Evolutionary conservation across 2,113 vertebrate species (phyloP).

Genomic region (Piprites chloris): DNA sequence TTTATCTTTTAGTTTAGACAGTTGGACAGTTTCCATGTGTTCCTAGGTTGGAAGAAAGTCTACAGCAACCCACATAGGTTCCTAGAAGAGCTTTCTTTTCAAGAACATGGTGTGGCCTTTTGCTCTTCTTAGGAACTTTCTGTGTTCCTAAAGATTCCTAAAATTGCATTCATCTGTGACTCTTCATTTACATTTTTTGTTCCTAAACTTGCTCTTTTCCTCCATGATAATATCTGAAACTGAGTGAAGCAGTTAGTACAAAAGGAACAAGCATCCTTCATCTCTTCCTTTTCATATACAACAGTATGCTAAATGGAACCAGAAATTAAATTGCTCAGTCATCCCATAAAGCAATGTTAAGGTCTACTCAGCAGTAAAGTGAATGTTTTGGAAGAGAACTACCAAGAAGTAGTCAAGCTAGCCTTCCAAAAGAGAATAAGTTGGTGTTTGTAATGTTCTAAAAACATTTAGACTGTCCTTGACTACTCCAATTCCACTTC

Average conservation of each 20-base stretch:
- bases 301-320: not conserved
- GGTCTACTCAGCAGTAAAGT: not conserved
- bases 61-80: not conserved
- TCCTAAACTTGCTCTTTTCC: not conserved
- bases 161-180: not conserved
- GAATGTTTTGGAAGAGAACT: not conserved
- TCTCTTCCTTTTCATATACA: not conserved
- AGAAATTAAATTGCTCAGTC: not conserved
- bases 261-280: not conserved
- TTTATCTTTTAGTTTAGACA: not conserved
- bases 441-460: not conserved
- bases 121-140: not conserved
- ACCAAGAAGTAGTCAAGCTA: not conserved
- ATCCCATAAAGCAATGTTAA: not conserved
- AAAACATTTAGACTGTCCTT: not conserved
- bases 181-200: not conserved
- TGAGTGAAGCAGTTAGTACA: not conserved
- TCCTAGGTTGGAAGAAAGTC: not conserved
- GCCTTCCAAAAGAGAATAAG: not conserved
- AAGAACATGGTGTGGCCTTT: not conserved
- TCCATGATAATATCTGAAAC: not conserved
- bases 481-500: not conserved
- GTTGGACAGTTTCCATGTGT: not conserved
- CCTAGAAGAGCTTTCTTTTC: not conserved
- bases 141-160: not conserved